These are phyloP conservation scores for Crocidura indochinensis DNA, from an alignment of 2,797 vertebrate species.

Conservation along the genomic window DNA sequence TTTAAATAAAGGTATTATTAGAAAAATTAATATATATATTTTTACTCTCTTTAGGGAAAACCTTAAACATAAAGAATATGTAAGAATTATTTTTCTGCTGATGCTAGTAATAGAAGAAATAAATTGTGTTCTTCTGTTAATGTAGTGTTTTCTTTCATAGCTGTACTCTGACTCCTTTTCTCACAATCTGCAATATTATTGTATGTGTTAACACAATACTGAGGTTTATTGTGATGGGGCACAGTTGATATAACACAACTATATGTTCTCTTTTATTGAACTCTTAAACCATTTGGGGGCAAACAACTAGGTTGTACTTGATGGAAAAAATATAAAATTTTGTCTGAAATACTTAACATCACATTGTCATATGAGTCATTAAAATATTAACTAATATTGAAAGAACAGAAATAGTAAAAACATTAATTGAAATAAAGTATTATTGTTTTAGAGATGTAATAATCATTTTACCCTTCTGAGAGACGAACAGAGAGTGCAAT, in stretches of 20 bases:
- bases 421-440: conserved; percentile 3
- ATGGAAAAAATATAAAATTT: conserved; percentile 58
- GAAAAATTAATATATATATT: no score
- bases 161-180: background rate
- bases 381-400: conserved; percentile 42
- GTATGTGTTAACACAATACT: background rate
- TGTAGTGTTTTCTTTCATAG: background rate
- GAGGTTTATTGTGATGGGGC: background rate
- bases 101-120: background rate
- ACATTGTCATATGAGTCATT: background rate
- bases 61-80: background rate
- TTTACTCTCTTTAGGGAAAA: conserved; percentile 12
- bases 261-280: background rate
- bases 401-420: conserved; percentile 42
- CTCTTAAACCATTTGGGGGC: background rate
- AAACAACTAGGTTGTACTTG: conserved; percentile 38
- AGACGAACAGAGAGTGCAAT: background rate
- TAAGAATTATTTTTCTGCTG: conserved; percentile 1
- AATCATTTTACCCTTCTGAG: background rate
- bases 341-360: conserved; percentile 48
- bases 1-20: no score
- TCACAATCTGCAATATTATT: background rate
- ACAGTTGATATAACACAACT: background rate
- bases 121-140: background rate
- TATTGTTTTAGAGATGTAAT: conserved; percentile 42